Evolutionary conservation across 2,113 vertebrate genomes (phyloP), one percentile per base, ranked within the genome.

Genomic region (Apteryx mantelli): DNA sequence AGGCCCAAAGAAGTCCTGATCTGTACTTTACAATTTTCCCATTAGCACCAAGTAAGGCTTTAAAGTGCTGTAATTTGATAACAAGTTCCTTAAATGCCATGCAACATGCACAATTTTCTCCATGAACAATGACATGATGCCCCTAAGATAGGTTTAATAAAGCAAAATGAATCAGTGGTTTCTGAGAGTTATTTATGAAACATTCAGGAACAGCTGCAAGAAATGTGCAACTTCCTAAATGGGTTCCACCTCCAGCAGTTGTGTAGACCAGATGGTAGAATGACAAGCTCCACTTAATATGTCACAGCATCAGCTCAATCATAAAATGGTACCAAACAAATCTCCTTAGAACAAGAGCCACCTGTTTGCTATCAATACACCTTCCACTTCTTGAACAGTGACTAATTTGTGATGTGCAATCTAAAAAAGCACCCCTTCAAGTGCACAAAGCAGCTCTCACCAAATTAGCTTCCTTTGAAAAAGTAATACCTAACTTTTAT

Each of bases 301-400:
- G 96, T 97, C 97, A 96, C 95, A 95, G 97, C 89, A 96, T 97
- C 97, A 85, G 87, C 71, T 65, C 77, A 74, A 85, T 95, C 97
- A 97, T 97, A 98, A 98, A 98, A 97, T 68, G 82, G 92, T 94
- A 93, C 91, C 95, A 91, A 91, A 97, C 89, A 97, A 97, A 97
- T 94, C 96, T 93, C 95, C 95, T 86, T 80, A 87, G 91, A 98
- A 93, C 88, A 88, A 89, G 52, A 97, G 97, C 96, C 98, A 98
- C 97, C 97, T 98, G 98, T 96, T 98, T 97, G 98, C 95, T 96
- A 97, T 97, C 98, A 98, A 97, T 77, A 91, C 52, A 92, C 92
- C 94, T 97, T 87, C 88, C 89, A 96, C 89, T 97, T 96, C 95
- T 93, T 66, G 58, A 94, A 91, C 7, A 9, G 79, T 90, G 97